These are phyloP conservation scores for Hylaeus anthracinus DNA, from an alignment of 1,140 invertebrate species.

Conservation along the genomic window DNA sequence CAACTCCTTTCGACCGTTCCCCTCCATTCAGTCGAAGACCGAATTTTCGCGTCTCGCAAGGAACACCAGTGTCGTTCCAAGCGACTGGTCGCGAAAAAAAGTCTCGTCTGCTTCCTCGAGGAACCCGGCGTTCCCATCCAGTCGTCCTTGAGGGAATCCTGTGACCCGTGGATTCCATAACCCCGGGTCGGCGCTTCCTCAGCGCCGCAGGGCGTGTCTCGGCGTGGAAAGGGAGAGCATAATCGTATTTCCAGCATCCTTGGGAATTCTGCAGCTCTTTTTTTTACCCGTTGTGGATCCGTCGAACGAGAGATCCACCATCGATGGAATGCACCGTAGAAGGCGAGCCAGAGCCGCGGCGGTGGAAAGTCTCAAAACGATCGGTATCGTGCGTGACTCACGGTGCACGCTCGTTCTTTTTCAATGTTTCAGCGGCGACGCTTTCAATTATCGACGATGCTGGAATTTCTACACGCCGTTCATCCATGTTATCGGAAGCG, in stretches of 20 bases:
- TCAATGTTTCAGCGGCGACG: constrained; percentile 24
- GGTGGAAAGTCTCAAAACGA: constrained; percentile 21
- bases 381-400: constrained; percentile 43
- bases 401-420: constrained; percentile 24
- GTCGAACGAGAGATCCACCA: constrained; percentile 3
- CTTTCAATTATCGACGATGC: constrained; percentile 47
- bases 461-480: constrained; percentile 23
- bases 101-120: not conserved
- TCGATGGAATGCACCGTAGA: not conserved
- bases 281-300: constrained; percentile 3
- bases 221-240: not conserved
- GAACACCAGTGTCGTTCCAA: not conserved
- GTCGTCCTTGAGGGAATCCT: constrained; percentile 41
- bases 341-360: not conserved
- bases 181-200: not conserved
- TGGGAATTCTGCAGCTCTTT: constrained; percentile 15
- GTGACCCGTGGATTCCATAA: constrained; percentile 44
- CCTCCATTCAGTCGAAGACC: too few relatives aligned
- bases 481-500: not conserved
- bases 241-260: constrained; percentile 35
- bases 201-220: constrained; percentile 13
- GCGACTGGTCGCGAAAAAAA: not conserved
- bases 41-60: too few relatives aligned
- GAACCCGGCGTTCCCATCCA: constrained; percentile 17
- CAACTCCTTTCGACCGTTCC: too few relatives aligned